phyloP scores from a whole-genome alignment of 2,797 vertebrate genomes.

The Pseudochirops corinnae region DNA sequence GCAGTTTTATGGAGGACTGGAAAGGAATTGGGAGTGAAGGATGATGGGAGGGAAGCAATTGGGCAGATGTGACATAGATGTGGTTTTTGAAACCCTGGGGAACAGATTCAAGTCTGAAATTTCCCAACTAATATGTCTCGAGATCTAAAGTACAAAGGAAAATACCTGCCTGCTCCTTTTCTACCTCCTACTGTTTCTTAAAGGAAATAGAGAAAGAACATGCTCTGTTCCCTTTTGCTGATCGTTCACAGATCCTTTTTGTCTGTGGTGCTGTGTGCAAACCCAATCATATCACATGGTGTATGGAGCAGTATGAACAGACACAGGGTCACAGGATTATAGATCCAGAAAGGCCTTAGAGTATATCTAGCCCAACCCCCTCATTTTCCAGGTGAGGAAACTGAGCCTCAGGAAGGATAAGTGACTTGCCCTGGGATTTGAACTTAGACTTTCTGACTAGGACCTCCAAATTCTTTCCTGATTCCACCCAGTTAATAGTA shows the following conservation, averaged over 20 bases:
- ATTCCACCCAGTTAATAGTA: neutral
- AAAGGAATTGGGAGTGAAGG: neutral
- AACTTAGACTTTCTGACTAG: neutral
- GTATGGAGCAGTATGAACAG: too few species aligned
- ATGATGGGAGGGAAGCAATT: neutral
- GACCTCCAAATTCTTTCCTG: neutral
- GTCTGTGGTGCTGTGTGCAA: too few species aligned
- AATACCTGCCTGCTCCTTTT: neutral
- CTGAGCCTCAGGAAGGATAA: neutral
- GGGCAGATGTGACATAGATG: neutral
- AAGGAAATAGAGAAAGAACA: rapidly evolving
- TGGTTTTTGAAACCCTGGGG: neutral
- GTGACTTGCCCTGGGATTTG: neutral
- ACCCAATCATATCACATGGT: neutral
- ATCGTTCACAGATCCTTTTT: neutral
- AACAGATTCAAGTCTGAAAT: neutral
- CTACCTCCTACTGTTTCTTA: neutral
- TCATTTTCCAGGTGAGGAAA: neutral
- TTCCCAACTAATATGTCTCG: neutral
- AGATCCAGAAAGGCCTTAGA: neutral
- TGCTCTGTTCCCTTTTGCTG: neutral
- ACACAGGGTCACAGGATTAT: neutral
- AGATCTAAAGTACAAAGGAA: neutral
- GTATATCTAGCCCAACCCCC: neutral
- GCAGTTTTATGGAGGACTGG: neutral